These are phyloP conservation scores for Gephyroberyx darwinii DNA, from an alignment of 2,797 vertebrate species.

Conservation along the genomic window DNA sequence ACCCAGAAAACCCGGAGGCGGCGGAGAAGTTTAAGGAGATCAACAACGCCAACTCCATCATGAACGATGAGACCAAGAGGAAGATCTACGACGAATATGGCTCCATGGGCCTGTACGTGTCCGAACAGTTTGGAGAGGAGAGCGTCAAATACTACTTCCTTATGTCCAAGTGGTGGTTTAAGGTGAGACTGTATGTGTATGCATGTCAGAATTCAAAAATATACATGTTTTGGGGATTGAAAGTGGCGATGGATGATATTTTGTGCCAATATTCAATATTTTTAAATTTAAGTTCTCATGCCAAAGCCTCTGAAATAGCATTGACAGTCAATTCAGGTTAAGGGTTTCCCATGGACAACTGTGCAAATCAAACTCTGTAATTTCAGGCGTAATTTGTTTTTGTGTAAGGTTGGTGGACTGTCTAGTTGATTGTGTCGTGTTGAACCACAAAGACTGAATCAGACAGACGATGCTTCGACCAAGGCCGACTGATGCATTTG, in stretches of 20 bases:
- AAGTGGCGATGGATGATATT: too few species aligned
- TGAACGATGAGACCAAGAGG: constrained; percentile 89
- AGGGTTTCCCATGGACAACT: too few species aligned
- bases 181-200: constrained; percentile 83
- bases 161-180: constrained; percentile 96
- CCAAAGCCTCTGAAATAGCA: too few species aligned
- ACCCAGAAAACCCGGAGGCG: constrained; percentile 89
- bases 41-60: constrained; percentile 91
- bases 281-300: too few species aligned
- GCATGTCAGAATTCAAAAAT: too few species aligned
- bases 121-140: constrained; percentile 93
- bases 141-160: constrained; percentile 94
- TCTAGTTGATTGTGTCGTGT: neutral
- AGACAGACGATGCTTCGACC: neutral
- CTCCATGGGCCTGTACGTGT: constrained; percentile 92
- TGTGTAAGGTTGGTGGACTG: too few species aligned
- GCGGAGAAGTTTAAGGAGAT: constrained; percentile 97
- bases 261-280: too few species aligned
- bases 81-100: constrained; percentile 92
- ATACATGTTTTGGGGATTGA: too few species aligned
- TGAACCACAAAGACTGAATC: neutral
- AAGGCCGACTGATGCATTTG: neutral
- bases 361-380: too few species aligned
- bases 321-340: too few species aligned
- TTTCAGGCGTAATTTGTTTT: too few species aligned